phyloP scores from a whole-genome alignment of 2,888 invertebrate genomes.

The Nebria salina region DNA sequence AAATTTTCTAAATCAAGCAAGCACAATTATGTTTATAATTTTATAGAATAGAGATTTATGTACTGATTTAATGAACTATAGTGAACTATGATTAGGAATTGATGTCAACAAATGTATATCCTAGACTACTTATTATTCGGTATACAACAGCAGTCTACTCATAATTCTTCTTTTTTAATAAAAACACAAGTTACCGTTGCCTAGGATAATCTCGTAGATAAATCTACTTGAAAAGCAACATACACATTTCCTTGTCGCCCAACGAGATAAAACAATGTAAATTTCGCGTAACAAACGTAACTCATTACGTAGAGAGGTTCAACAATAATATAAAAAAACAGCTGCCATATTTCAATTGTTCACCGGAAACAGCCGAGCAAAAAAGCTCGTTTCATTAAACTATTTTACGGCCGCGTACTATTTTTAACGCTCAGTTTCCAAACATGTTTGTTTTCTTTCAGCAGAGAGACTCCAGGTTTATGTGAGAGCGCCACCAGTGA shows the following conservation, averaged over 20 bases:
- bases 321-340: slow-evolving; percentile 11
- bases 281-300: slow-evolving; percentile 18
- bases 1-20: no score
- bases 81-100: no score
- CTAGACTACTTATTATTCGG: no score
- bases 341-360: slow-evolving; percentile 25
- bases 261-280: slow-evolving; percentile 6
- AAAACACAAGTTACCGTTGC: not conserved
- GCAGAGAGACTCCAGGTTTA: slow-evolving; percentile 3
- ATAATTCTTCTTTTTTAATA: not conserved
- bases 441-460: slow-evolving; percentile 34
- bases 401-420: slow-evolving; percentile 28
- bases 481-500: slow-evolving; percentile 9
- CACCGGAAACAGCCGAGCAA: slow-evolving; percentile 22
- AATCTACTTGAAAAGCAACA: not conserved
- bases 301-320: slow-evolving; percentile 27
- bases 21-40: no score
- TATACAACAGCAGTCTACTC: no score
- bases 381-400: slow-evolving; percentile 36
- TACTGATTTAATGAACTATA: no score
- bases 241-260: slow-evolving; percentile 6
- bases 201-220: slow-evolving; percentile 4
- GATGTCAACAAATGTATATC: no score
- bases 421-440: slow-evolving; percentile 36
- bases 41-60: no score